Evolutionary conservation across 2,888 invertebrate genomes (phyloP).

Genomic region (Amphimallon solstitiale): DNA sequence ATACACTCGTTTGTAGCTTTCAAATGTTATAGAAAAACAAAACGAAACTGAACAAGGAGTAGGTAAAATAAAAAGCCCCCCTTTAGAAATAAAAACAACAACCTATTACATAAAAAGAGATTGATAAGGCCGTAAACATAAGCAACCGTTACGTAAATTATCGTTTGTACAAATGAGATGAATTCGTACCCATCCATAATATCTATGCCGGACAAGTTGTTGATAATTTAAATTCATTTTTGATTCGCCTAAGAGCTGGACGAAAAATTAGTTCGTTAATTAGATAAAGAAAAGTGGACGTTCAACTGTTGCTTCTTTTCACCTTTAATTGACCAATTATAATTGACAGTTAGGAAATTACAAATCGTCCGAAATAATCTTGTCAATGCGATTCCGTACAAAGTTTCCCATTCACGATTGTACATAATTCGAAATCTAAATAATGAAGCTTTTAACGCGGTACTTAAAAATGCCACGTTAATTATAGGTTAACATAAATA

Average conservation of each 20-base stretch:
- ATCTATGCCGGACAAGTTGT: not conserved
- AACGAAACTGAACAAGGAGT: too few species aligned
- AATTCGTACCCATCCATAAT: constrained; percentile 29
- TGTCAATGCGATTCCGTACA: not conserved
- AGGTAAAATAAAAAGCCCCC: too few species aligned
- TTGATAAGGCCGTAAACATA: constrained; percentile 22
- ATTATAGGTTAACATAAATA: constrained; percentile 13
- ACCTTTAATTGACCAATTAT: constrained; percentile 21
- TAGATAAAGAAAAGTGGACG: constrained; percentile 13
- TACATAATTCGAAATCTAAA: constrained; percentile 12
- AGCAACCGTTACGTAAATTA: constrained; percentile 14
- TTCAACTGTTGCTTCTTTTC: constrained; percentile 2
- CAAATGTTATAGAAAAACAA: too few species aligned
- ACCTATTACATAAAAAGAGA: constrained; percentile 12
- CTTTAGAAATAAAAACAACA: too few species aligned
- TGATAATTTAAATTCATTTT: constrained; percentile 13
- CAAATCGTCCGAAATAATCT: constrained; percentile 11
- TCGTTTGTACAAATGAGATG: constrained; percentile 31
- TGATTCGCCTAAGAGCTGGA: not conserved
- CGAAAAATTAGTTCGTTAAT: constrained; percentile 22
- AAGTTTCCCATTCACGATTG: constrained; percentile 7
- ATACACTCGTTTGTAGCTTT: too few species aligned
- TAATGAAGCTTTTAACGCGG: constrained; percentile 17
- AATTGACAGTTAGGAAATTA: constrained; percentile 23
- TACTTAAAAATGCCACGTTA: constrained; percentile 14